Conservation (phyloP, 1,140 invertebrate species). For the Andricus grossulariae region DNA sequence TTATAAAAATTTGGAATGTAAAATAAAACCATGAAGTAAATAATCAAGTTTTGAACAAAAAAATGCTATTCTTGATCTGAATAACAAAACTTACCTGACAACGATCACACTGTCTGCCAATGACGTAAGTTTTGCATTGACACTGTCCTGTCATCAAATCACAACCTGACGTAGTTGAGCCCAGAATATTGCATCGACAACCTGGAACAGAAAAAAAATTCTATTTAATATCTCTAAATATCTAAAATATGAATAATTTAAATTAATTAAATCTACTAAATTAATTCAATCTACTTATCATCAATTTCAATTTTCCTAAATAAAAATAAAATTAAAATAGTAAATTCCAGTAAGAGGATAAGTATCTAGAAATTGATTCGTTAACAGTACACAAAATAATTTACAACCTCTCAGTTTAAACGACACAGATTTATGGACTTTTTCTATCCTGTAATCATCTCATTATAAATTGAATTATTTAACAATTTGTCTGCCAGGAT, state of each 20-base stretch:
- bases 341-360: too few species aligned
- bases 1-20: constrained; percentile 1
- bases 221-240: constrained; percentile 38
- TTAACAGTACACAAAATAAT: constrained; percentile 26
- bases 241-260: not conserved
- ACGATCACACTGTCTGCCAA: constrained; percentile 89
- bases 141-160: constrained; percentile 93
- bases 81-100: constrained; percentile 82
- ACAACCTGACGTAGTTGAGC: constrained; percentile 86
- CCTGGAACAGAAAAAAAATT: constrained; percentile 71
- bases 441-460: constrained; percentile 27
- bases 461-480: constrained; percentile 31
- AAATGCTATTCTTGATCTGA: constrained; percentile 37
- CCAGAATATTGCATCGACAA: constrained; percentile 86
- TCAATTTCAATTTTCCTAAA: too few species aligned
- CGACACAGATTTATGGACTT: constrained; percentile 17
- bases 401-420: not conserved
- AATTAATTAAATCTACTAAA: constrained; percentile 2
- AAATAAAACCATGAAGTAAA: not conserved
- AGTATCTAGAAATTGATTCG: not conserved
- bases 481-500: constrained; percentile 16
- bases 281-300: too few species aligned
- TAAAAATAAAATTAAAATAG: too few species aligned
- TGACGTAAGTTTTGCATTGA: constrained; percentile 87
- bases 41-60: constrained; percentile 28